These are phyloP conservation scores for Coregonus clupeaformis DNA, from an alignment of 2,113 vertebrate genomes.

Conservation along the genomic window DNA sequence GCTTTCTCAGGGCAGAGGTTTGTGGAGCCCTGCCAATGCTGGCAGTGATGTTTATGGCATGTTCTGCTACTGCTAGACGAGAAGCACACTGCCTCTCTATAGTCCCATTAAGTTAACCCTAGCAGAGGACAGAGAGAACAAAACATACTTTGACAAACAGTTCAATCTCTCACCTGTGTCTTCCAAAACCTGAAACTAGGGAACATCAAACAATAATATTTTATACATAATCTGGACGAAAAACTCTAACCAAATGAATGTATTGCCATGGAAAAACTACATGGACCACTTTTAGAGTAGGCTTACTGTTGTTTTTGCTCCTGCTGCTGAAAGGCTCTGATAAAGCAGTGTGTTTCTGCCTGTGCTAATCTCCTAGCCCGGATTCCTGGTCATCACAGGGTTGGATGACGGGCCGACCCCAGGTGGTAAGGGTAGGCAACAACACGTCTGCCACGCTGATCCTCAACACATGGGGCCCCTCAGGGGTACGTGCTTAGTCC, in stretches of 20 bases:
- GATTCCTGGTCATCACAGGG: background rate
- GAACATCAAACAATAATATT: background rate
- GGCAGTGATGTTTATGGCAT: too few species aligned
- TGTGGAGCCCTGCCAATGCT: too few species aligned
- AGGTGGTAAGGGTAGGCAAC: too few species aligned
- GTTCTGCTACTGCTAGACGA: constrained; percentile 25
- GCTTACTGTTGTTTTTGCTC: background rate
- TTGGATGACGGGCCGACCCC: too few species aligned
- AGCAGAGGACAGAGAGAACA: background rate
- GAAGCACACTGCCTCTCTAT: constrained; percentile 9
- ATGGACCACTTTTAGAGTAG: background rate
- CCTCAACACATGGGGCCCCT: too few species aligned
- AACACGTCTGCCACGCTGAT: too few species aligned
- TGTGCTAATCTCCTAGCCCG: constrained; percentile 5
- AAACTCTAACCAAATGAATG: background rate
- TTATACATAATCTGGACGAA: background rate
- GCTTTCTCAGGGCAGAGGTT: constrained; percentile 14
- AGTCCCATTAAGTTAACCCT: constrained; percentile 9
- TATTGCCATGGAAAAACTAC: background rate
- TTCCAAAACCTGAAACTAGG: background rate
- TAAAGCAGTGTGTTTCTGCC: background rate
- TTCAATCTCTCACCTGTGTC: background rate
- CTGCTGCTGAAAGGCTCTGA: background rate
- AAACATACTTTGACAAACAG: constrained; percentile 25
- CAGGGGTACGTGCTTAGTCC: too few species aligned